These are phyloP conservation scores for Theocolax elegans DNA, from an alignment of 1,140 invertebrate species.

Conservation along the genomic window DNA sequence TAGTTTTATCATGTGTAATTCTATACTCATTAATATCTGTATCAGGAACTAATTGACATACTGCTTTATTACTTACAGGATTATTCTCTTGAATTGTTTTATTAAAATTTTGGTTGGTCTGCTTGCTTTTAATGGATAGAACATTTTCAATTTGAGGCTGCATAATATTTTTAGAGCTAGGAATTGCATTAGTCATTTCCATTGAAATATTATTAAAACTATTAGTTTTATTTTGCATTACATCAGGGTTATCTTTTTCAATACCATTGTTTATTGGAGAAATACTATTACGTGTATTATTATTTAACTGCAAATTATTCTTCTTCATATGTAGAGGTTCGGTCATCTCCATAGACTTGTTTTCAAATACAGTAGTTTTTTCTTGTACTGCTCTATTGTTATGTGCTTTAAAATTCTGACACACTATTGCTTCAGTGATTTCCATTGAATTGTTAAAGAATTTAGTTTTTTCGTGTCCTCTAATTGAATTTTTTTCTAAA, in stretches of 20 bases:
- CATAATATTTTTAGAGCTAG: background rate
- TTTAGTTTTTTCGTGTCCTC: conserved; percentile 7
- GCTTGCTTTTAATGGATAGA: background rate
- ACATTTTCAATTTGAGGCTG: background rate
- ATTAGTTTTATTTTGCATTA: conserved; percentile 9
- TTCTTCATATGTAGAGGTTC: background rate
- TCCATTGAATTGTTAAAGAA: conserved; percentile 39
- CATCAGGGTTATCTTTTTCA: background rate
- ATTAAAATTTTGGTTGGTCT: conserved; percentile 12
- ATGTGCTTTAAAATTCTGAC: background rate
- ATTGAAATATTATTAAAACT: conserved; percentile 10
- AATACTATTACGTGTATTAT: background rate
- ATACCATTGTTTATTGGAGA: no score
- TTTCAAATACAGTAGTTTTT: background rate
- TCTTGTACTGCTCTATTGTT: background rate
- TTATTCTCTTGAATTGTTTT: background rate
- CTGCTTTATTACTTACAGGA: background rate
- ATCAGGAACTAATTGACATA: background rate
- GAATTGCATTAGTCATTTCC: conserved; percentile 16
- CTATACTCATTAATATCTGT: background rate
- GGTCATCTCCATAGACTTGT: conserved; percentile 38
- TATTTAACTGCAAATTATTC: background rate
- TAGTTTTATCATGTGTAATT: background rate
- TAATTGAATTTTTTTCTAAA: background rate
- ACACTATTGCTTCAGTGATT: background rate